Percentiles rank a stretch among this genome's conserved stretches.
Conservation (phyloP, 2,888 invertebrate genomes). For the Apamea sordens region DNA sequence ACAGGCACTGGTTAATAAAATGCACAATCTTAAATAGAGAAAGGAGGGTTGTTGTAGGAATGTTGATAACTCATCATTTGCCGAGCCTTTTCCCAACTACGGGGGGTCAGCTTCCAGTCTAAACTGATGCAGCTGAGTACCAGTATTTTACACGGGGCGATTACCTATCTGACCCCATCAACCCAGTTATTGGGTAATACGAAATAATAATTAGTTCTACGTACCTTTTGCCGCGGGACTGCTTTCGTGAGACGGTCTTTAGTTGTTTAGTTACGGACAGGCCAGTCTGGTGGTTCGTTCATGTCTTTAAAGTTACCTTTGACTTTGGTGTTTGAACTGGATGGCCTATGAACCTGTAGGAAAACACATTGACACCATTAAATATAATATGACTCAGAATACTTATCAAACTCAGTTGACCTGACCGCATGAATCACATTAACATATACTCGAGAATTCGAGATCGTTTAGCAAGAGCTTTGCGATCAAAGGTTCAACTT, state of each 20-base stretch:
- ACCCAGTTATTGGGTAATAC: too few species aligned
- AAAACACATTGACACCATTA: conserved; percentile 13
- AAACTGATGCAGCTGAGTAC: too few species aligned
- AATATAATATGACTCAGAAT: neutral
- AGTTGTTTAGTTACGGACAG: too few species aligned
- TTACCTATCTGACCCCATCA: too few species aligned
- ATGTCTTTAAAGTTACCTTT: neutral
- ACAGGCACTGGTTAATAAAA: neutral
- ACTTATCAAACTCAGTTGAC: conserved; percentile 17
- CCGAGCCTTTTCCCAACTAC: too few species aligned
- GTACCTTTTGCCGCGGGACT: neutral
- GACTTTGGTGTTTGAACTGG: neutral
- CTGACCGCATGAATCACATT: conserved; percentile 29
- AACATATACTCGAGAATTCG: conserved; percentile 13
- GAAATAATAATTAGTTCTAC: neutral
- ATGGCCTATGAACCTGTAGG: conserved; percentile 1
- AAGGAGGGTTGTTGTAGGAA: neutral
- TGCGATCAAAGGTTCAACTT: conserved; percentile 29
- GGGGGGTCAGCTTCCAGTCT: too few species aligned
- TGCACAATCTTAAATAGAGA: neutral
- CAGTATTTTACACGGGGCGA: too few species aligned
- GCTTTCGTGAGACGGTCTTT: neutral
- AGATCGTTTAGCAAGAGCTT: conserved; percentile 33
- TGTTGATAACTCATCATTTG: neutral
- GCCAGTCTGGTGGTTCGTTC: neutral